Evolutionary conservation across 2,113 vertebrate species (phyloP), one percentile per base, ranked within the genome.

Genomic region (Ophthalmolycus amberensis): DNA sequence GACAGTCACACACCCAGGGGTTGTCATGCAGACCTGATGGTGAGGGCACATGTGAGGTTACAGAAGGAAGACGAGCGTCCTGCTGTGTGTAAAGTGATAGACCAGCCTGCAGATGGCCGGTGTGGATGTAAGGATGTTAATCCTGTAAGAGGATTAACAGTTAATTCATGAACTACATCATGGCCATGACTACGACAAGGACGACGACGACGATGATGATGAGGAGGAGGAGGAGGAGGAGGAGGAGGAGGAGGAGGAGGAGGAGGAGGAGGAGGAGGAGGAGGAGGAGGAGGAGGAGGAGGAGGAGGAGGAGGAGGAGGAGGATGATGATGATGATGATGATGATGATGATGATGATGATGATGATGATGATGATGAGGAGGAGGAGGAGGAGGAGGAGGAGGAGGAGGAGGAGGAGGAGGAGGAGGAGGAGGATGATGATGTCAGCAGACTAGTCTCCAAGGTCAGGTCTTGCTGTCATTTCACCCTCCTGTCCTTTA

Each of bases 1-100:
- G 96, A 89, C 98, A 99, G 94, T 99, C 98, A 77, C 98, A 99
- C 32, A 94, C 89, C 98, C 98, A 99, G 22, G 97, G 97, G 89
- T 99, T 99, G 93, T 99, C 97, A 91, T 99, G 98, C 63, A 99
- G 96, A 85, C 98, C 98, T 99, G 90, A 50, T 56, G 70, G 63
- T 1, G 40, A 84, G 52, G 66, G 32, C 27, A 89, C 11, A 90
- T 66, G 77, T 79, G 72, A 88, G 63, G 71, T 18, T 76, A 85
- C 46, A 77, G 72, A 38, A 73, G 71, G 18, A 86, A 82, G 68
- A 83, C 1, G 1, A 77, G 59, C 18, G 14, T 82, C 86, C 83
- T 85, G 89, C 85, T 91, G 88, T 85, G 75, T 56, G 46, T 69
- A 75, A 76, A 83, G 70, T 67, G 70, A 85, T 68, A 83, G 83